Conservation (phyloP, 2,888 invertebrate species). For the Cecidostiba fungosa region DNA sequence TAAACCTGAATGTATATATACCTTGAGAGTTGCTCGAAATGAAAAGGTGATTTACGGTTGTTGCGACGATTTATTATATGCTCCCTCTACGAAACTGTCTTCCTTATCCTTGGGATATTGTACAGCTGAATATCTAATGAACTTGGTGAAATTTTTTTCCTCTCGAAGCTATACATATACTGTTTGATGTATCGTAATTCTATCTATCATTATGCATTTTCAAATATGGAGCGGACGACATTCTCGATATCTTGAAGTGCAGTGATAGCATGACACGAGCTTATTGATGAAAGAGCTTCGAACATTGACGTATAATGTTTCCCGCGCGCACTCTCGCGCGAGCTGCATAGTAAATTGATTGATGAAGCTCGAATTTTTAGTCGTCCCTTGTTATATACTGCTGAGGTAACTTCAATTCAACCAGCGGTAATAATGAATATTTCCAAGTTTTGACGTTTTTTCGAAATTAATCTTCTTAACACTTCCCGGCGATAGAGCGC, state of each 20-base stretch:
- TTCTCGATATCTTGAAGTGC: conserved; percentile 1
- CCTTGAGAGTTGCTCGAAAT: not conserved
- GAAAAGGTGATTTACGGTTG: conserved; percentile 3
- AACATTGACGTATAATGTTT: conserved; percentile 14
- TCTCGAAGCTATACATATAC: not conserved
- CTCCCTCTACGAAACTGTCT: not conserved
- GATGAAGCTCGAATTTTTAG: conserved; percentile 16
- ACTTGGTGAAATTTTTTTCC: not conserved
- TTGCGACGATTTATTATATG: not conserved
- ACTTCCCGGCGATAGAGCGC: too few relatives aligned
- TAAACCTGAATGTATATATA: not conserved
- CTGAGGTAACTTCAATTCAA: not conserved
- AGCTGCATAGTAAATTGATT: conserved; percentile 19
- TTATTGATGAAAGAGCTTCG: conserved; percentile 8
- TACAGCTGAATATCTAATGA: not conserved
- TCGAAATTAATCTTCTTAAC: not conserved
- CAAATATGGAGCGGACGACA: not conserved
- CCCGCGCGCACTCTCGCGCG: not conserved
- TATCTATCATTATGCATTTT: not conserved
- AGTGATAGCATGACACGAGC: not conserved
- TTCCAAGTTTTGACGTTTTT: not conserved
- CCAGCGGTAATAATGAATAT: not conserved
- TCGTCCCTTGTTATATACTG: not conserved
- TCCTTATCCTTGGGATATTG: not conserved
- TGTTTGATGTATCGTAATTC: not conserved